Evolutionary conservation across 2,888 invertebrate species (phyloP).

Genomic region (Dryadula phaetusa): DNA sequence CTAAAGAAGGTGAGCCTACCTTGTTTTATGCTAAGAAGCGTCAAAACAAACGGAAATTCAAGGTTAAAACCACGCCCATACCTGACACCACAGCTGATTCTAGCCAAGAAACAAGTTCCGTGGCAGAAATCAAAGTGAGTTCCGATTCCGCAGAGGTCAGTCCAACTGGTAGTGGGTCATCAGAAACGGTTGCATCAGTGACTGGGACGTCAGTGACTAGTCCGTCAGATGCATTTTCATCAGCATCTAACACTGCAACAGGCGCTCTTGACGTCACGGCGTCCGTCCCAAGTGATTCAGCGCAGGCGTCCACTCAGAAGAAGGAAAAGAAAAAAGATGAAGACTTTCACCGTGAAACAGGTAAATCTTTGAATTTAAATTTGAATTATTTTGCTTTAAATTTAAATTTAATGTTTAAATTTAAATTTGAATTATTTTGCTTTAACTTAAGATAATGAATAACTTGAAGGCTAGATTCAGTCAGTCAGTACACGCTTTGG

Average conservation of each 20-base stretch:
- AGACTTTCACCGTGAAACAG: constrained; percentile 62
- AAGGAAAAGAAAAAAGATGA: constrained; percentile 56
- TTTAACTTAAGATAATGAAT: too few relatives aligned
- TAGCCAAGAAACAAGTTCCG: constrained; percentile 32
- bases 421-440: too few relatives aligned
- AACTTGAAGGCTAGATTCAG: too few relatives aligned
- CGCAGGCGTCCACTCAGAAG: constrained; percentile 65
- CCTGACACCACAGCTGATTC: constrained; percentile 34
- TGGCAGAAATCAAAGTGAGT: constrained; percentile 27
- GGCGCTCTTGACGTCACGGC: constrained; percentile 47
- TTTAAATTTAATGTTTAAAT: too few relatives aligned
- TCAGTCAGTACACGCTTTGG: too few relatives aligned
- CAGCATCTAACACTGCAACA: constrained; percentile 47
- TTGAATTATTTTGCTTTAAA: too few relatives aligned
- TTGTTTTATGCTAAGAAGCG: constrained; percentile 68
- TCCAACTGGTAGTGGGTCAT: constrained; percentile 40
- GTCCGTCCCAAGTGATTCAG: constrained; percentile 57
- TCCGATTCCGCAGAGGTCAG: constrained; percentile 39
- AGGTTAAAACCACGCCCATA: constrained; percentile 47
- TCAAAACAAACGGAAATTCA: constrained; percentile 59
- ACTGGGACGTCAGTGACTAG: constrained; percentile 37
- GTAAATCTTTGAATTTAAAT: too few relatives aligned
- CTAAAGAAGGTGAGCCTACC: constrained; percentile 66
- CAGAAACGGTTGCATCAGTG: constrained; percentile 37
- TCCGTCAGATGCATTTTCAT: constrained; percentile 37